Evolutionary conservation across 2,888 invertebrate species (phyloP).

Genomic region (Noctua janthe): DNA sequence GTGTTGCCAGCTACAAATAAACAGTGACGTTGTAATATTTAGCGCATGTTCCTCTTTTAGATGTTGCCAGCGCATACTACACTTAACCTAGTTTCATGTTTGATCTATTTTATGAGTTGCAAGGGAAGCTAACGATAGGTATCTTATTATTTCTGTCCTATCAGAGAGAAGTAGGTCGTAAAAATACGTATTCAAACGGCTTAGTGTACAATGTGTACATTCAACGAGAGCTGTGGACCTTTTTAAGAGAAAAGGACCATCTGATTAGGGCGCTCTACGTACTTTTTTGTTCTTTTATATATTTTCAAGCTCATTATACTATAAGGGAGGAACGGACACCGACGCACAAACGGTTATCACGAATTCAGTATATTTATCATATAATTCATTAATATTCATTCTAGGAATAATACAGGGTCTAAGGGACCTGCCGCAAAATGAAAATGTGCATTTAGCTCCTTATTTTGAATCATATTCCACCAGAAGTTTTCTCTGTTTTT

Average conservation of each 20-base stretch:
- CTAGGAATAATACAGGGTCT: too few relatives aligned
- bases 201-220: background rate
- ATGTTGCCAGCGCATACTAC: constrained; percentile 42
- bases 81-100: constrained; percentile 58
- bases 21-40: constrained; percentile 31
- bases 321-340: background rate
- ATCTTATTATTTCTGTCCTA: constrained; percentile 55
- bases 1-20: constrained; percentile 25
- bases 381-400: too few relatives aligned
- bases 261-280: background rate
- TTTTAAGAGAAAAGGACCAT: constrained; percentile 4
- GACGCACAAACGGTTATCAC: background rate
- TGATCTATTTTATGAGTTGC: constrained; percentile 54
- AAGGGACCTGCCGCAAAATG: too few relatives aligned
- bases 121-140: constrained; percentile 36
- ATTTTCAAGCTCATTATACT: background rate
- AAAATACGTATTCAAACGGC: constrained; percentile 49
- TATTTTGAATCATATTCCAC: too few relatives aligned
- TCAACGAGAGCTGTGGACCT: constrained; percentile 28
- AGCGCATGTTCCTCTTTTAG: constrained; percentile 25
- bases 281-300: background rate
- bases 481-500: too few relatives aligned
- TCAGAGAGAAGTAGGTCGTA: constrained; percentile 30
- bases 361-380: background rate
- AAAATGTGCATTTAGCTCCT: too few relatives aligned